Evolutionary conservation across 2,888 invertebrate species (phyloP).

Genomic region (Agonopterix subpropinquella): DNA sequence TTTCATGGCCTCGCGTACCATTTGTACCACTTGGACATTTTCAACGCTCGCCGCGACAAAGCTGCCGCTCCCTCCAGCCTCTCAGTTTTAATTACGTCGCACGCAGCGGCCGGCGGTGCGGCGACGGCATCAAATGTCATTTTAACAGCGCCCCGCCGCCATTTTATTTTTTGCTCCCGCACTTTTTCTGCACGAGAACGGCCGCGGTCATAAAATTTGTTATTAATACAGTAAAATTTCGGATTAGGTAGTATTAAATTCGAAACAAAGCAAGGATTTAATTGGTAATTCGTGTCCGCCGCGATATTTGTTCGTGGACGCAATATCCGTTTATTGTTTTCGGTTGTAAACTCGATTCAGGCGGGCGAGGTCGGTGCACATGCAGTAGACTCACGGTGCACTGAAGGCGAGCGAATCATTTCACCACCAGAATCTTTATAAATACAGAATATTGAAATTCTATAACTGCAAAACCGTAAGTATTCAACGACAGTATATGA

Average conservation of each 20-base stretch:
- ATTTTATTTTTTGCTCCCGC: constrained; percentile 53
- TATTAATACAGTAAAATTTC: constrained; percentile 72
- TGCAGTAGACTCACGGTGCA: no score
- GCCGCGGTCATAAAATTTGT: constrained; percentile 59
- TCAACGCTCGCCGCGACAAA: constrained; percentile 13
- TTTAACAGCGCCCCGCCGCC: constrained; percentile 48
- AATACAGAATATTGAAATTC: no score
- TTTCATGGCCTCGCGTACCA: constrained; percentile 2
- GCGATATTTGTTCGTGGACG: constrained; percentile 16
- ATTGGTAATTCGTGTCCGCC: constrained; percentile 58
- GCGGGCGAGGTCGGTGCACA: not conserved
- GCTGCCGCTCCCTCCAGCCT: constrained; percentile 17
- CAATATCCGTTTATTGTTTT: constrained; percentile 42
- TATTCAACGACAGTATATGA: no score
- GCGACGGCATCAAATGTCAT: constrained; percentile 48
- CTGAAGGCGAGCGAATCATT: no score
- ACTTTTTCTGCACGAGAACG: constrained; percentile 33
- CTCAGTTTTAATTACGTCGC: constrained; percentile 34
- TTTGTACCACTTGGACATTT: constrained; percentile 7
- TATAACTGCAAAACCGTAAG: no score
- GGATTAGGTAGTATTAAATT: constrained; percentile 69
- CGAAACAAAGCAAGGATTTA: constrained; percentile 70
- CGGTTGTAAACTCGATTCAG: constrained; percentile 25
- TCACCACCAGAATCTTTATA: no score
- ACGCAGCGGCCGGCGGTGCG: constrained; percentile 17